Base-by-base conservation (phyloP, 2,888 invertebrate genomes). In the Elmis aenea region DNA sequence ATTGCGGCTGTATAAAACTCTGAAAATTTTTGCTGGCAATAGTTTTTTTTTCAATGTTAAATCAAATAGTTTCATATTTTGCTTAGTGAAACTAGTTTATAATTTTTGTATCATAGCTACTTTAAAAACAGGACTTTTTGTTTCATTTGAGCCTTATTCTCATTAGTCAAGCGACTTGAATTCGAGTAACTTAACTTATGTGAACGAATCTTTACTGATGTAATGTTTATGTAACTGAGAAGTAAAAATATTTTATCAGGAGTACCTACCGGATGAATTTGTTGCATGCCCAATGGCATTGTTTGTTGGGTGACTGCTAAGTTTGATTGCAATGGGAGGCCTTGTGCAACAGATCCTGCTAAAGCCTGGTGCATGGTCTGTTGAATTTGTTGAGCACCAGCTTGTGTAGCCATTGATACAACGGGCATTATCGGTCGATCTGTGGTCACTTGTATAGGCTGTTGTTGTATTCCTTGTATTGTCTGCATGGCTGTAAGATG, bases 351-450 rank as follows among this genome's bases (percentile, higher is more conserved):
- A 2, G 69, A 57, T 60, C 73, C 70, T 0, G 72, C 69, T 16
- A 74, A 52, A 0, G 71, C 58, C 39, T 74, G 74, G 8, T 74
- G 71, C 37, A 76, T 71, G 3, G 73, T 70, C 48, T 75, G 74
- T 14, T 76, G 76, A 61, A 77, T 71, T 10, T 72, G 64, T 64
- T 75, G 73, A 1, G 72, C 71, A 25, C 72, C 55, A 1, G 70
- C 62, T 34, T 73, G 73, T 1, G 73, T 60, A 2, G 68, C 64
- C 67, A 82, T 79, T 0, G 81, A 80, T 0, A 81, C 81, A 0
- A 81, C 81, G 0, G 82, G 81, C 71, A 82, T 70, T 1, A 78
- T 73, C 0, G 75, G 75, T 36, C 77, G 71, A 24, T 74, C 73
- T 11, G 69, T 68, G 40, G 66, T 62, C 47, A 67, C 66, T 46